A percentile compares a stretch with the other conserved stretches of the same genome.
Conservation (phyloP, 2,888 invertebrate species). For the Spicauda simplicius region DNA sequence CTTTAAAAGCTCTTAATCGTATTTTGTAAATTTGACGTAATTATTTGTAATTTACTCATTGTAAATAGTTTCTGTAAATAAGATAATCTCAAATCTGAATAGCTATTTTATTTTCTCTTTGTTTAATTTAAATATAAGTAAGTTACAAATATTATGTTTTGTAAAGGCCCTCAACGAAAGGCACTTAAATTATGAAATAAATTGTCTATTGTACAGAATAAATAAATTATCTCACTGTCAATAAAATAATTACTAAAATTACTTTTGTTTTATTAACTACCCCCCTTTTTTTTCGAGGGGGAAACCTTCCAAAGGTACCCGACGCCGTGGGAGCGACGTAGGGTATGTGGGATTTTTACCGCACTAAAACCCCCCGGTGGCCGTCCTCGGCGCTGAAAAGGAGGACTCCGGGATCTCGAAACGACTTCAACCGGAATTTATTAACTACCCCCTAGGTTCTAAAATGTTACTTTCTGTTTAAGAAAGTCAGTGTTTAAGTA, state of each 20-base stretch:
- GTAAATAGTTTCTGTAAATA: constrained; percentile 11
- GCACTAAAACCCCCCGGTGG: too few relatives aligned
- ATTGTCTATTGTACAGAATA: constrained; percentile 67
- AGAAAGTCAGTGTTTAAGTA: too few relatives aligned
- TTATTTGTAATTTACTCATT: constrained; percentile 3
- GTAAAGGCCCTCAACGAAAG: constrained; percentile 15
- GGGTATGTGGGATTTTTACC: too few relatives aligned
- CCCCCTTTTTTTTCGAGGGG: background rate
- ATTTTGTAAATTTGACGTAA: background rate
- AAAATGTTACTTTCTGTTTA: too few relatives aligned
- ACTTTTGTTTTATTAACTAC: background rate
- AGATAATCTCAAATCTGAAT: background rate
- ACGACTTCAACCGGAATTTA: too few relatives aligned
- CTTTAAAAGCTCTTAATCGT: background rate
- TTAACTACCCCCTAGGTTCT: too few relatives aligned
- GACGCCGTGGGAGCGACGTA: too few relatives aligned
- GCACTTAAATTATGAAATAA: constrained; percentile 32
- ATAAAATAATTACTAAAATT: constrained; percentile 50
- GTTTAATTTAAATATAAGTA: background rate
- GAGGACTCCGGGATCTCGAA: too few relatives aligned
- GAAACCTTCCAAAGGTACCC: too few relatives aligned
- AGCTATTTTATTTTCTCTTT: background rate
- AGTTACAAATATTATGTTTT: constrained; percentile 18
- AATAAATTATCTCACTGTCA: constrained; percentile 73
- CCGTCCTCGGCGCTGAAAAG: too few relatives aligned